Evolutionary conservation across 2,888 invertebrate species (phyloP).

Genomic region (Temnothorax rugatulus): DNA sequence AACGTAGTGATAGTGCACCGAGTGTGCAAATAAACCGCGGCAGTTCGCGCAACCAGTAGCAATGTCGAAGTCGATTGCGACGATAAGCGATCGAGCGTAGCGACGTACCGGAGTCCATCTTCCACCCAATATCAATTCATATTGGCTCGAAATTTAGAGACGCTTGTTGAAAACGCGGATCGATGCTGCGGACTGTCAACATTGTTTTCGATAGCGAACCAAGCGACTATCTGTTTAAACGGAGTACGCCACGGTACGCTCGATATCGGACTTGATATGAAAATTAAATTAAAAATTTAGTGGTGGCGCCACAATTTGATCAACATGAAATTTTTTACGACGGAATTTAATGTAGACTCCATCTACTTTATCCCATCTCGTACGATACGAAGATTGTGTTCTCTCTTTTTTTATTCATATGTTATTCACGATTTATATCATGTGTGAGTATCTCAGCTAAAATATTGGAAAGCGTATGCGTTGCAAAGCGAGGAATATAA

Average conservation of each 20-base stretch:
- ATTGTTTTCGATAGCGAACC: neutral
- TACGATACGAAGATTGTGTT: neutral
- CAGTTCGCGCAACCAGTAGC: neutral
- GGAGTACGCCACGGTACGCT: neutral
- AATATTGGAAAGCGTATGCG: neutral
- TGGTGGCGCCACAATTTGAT: neutral
- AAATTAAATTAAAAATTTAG: slow-evolving; percentile 3
- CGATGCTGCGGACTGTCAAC: neutral
- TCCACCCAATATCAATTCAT: slow-evolving; percentile 23
- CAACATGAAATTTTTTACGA: neutral
- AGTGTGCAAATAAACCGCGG: slow-evolving; percentile 22
- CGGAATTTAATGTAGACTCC: neutral
- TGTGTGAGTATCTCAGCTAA: neutral
- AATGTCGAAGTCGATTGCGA: slow-evolving; percentile 32
- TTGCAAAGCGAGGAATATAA: slow-evolving; percentile 4
- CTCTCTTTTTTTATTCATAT: neutral
- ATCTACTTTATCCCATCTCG: neutral
- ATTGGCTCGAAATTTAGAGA: slow-evolving; percentile 4
- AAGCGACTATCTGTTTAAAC: neutral
- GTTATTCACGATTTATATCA: neutral
- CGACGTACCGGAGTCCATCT: slow-evolving; percentile 8
- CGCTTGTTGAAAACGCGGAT: slow-evolving; percentile 6
- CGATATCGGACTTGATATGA: neutral
- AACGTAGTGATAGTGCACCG: neutral
- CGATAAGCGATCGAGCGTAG: slow-evolving; percentile 32